Conservation (phyloP, 2,797 vertebrate species). For the Falco cherrug region DNA sequence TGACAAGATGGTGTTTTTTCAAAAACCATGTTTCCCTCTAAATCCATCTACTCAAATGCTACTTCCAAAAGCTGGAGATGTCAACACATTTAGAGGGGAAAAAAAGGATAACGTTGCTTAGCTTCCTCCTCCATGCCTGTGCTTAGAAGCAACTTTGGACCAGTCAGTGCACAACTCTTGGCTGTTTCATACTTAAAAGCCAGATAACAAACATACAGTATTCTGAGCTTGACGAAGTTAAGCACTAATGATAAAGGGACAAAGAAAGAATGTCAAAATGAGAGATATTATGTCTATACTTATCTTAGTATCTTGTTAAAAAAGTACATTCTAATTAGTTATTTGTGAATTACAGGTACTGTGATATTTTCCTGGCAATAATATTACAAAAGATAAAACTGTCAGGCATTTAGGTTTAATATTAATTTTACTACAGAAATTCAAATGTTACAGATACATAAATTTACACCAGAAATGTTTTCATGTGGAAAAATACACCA, state of each 20-base stretch:
- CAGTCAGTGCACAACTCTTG: background rate
- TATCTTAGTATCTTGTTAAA: background rate
- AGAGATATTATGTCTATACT: background rate
- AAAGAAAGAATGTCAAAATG: background rate
- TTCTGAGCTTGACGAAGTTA: background rate
- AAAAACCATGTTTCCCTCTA: slow-evolving; percentile 5
- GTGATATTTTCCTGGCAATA: background rate
- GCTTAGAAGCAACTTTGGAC: background rate
- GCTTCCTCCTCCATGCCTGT: background rate
- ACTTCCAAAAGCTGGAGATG: slow-evolving; percentile 16
- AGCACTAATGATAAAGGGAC: background rate
- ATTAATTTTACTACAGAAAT: background rate
- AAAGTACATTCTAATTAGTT: background rate
- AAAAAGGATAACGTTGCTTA: background rate
- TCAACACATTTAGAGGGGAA: background rate
- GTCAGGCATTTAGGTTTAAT: background rate
- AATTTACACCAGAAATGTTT: background rate
- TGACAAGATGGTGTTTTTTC: slow-evolving; percentile 26
- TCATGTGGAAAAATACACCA: background rate
- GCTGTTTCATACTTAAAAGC: background rate
- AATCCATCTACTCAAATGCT: slow-evolving; percentile 13
- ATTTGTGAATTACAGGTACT: background rate
- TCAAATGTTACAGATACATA: background rate
- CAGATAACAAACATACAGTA: background rate
- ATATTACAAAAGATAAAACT: background rate